A percentile compares a stretch with the other conserved stretches of the same genome.
Evolutionary conservation across 1,140 invertebrate genomes (phyloP).

Genomic region (Tetramorium alpestre): DNA sequence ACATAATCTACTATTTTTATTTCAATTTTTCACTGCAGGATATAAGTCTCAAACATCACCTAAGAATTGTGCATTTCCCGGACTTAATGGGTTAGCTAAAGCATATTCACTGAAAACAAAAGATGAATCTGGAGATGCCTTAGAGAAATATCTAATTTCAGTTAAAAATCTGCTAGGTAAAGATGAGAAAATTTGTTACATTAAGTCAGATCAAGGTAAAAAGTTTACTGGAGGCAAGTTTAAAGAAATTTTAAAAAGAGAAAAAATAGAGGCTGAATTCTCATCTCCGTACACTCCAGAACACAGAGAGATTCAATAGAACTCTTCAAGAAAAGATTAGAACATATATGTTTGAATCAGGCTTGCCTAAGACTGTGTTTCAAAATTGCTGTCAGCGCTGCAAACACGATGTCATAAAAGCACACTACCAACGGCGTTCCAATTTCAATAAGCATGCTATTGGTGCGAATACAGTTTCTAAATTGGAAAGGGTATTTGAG

Average conservation of each 20-base stretch:
- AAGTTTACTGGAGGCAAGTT: background rate
- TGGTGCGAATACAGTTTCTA: too few relatives aligned
- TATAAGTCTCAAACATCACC: too few relatives aligned
- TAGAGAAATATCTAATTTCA: background rate
- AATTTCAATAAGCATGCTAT: too few relatives aligned
- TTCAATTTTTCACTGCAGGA: too few relatives aligned
- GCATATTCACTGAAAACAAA: background rate
- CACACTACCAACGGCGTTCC: too few relatives aligned
- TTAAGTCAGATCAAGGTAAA: background rate
- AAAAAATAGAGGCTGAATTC: background rate
- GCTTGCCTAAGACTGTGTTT: too few relatives aligned
- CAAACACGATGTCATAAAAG: too few relatives aligned
- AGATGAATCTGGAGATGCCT: background rate
- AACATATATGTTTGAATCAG: background rate
- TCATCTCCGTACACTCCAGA: background rate
- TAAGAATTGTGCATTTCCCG: too few relatives aligned
- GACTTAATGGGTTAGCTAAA: too few relatives aligned
- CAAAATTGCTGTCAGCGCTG: too few relatives aligned
- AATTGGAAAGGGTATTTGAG: too few relatives aligned
- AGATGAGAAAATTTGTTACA: background rate
- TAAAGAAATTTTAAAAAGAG: background rate
- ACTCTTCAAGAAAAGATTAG: background rate
- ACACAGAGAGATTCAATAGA: background rate
- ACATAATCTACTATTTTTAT: too few relatives aligned
- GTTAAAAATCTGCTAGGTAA: background rate